phyloP scores from a whole-genome alignment of 2,797 vertebrate species.

The Centroberyx gerrardi region DNA sequence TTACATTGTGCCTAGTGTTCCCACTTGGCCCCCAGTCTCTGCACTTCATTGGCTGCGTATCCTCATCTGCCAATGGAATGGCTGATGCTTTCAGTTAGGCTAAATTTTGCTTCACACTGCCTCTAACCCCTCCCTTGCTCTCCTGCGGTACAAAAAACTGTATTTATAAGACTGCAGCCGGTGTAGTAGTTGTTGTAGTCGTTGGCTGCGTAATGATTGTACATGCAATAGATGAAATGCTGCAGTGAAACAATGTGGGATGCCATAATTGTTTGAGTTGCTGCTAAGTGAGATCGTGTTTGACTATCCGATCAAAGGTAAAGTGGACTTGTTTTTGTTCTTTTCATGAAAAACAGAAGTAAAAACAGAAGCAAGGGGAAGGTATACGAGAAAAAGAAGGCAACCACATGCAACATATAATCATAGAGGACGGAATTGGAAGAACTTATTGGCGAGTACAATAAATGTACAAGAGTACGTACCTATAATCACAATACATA shows the following conservation, averaged over 20 bases:
- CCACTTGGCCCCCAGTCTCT: slow-evolving; percentile 38
- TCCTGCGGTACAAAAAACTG: background rate
- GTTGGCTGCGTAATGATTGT: background rate
- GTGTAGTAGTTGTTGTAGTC: background rate
- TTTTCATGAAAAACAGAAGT: no score
- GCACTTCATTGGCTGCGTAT: slow-evolving; percentile 39
- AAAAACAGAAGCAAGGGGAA: no score
- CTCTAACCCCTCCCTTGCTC: background rate
- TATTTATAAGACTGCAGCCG: background rate
- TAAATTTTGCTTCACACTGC: slow-evolving; percentile 12
- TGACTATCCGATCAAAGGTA: no score
- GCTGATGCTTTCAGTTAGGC: slow-evolving; percentile 24
- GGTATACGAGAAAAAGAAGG: no score
- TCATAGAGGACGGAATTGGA: no score
- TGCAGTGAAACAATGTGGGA: background rate
- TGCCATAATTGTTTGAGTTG: no score
- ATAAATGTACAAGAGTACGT: background rate
- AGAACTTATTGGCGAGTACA: background rate
- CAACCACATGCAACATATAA: background rate
- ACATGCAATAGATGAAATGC: background rate
- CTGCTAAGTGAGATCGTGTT: no score
- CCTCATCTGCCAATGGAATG: slow-evolving; percentile 26
- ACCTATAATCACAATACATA: background rate
- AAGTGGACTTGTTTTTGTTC: no score
- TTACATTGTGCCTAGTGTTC: slow-evolving; percentile 61